Percentiles rank a stretch among this genome's conserved stretches.
These are phyloP conservation scores for Acromyrmex echinatior DNA, from an alignment of 1,140 invertebrate species.

Conservation along the genomic window DNA sequence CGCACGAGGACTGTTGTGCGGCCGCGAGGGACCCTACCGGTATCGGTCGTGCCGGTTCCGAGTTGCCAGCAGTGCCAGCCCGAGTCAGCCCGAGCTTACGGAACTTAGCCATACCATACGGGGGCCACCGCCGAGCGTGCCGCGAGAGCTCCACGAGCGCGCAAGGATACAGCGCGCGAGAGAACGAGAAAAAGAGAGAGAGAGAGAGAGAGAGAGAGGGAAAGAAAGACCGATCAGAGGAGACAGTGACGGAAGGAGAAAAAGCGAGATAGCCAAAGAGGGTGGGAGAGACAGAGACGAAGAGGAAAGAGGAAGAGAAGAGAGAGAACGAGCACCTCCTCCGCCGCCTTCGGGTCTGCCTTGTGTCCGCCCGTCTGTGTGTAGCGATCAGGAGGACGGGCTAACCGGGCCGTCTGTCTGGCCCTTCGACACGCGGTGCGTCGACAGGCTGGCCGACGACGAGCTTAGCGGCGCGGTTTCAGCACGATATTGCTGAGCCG, in stretches of 20 bases:
- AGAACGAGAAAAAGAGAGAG: constrained; percentile 62
- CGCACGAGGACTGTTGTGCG: constrained; percentile 78
- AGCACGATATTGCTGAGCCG: constrained; percentile 48
- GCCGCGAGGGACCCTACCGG: constrained; percentile 65
- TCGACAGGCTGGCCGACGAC: constrained; percentile 70
- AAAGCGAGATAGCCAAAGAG: constrained; percentile 29
- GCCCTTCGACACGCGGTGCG: constrained; percentile 74
- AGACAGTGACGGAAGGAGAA: constrained; percentile 37
- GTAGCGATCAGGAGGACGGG: constrained; percentile 72
- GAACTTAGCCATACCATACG: constrained; percentile 22
- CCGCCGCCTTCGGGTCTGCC: constrained; percentile 67
- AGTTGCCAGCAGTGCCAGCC: constrained; percentile 52
- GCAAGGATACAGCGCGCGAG: constrained; percentile 72
- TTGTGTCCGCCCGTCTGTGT: constrained; percentile 63
- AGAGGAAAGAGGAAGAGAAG: constrained; percentile 17
- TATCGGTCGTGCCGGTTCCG: constrained; percentile 67
- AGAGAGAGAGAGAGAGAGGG: neutral
- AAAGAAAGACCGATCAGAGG: neutral
- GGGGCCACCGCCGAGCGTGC: constrained; percentile 41
- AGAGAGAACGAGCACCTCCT: constrained; percentile 63
- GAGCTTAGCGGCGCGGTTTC: constrained; percentile 26
- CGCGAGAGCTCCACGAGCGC: constrained; percentile 61
- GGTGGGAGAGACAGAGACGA: constrained; percentile 22
- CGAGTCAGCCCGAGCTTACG: constrained; percentile 36
- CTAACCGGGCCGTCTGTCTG: constrained; percentile 73